Evolutionary conservation across 2,888 invertebrate genomes (phyloP).

Genomic region (Torymus tubicola): DNA sequence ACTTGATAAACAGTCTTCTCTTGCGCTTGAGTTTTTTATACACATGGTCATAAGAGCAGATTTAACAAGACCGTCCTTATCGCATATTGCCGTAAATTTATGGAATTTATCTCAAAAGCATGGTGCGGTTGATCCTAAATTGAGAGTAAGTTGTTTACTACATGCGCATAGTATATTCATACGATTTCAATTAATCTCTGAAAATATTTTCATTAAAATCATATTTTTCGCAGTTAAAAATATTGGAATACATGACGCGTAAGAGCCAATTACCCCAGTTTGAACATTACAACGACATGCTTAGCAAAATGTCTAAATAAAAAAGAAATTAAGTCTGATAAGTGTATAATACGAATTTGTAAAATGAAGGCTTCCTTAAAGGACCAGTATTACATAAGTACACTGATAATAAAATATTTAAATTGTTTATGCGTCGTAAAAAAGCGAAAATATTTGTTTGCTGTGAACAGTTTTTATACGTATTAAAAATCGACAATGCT

Average conservation of each 20-base stretch:
- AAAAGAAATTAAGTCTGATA: constrained; percentile 29
- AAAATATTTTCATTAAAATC: background rate
- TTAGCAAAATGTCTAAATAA: constrained; percentile 67
- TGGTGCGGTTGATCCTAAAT: constrained; percentile 78
- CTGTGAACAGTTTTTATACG: constrained; percentile 41
- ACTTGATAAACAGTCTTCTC: constrained; percentile 82
- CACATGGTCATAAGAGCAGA: constrained; percentile 83
- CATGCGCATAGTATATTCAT: background rate
- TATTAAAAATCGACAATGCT: constrained; percentile 22
- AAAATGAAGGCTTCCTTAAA: constrained; percentile 48
- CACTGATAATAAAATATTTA: constrained; percentile 20
- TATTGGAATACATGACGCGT: constrained; percentile 69
- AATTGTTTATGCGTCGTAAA: constrained; percentile 21
- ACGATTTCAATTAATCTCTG: too few species aligned
- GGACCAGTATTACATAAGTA: constrained; percentile 50
- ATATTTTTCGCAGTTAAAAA: constrained; percentile 65
- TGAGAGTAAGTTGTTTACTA: constrained; percentile 70
- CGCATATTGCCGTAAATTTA: constrained; percentile 85
- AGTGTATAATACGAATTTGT: constrained; percentile 30
- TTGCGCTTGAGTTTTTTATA: constrained; percentile 87
- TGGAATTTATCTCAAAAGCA: constrained; percentile 89
- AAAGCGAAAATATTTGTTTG: constrained; percentile 26
- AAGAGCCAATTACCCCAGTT: constrained; percentile 68
- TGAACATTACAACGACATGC: constrained; percentile 68
- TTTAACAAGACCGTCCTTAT: constrained; percentile 80